phyloP scores from a whole-genome alignment of 2,888 invertebrate genomes.

The Argyresthia goedartella region DNA sequence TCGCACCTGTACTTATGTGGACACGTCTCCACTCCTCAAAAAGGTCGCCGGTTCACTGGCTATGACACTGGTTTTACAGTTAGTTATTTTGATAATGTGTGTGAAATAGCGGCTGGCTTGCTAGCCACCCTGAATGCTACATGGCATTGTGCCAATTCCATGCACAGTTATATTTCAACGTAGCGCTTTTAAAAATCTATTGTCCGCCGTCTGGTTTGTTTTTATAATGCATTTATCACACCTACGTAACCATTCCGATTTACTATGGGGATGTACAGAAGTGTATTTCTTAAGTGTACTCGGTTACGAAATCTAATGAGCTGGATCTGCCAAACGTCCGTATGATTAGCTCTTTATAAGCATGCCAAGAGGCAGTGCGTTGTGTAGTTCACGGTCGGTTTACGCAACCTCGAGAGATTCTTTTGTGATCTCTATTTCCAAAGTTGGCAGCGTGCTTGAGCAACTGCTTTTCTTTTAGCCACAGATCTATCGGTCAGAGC shows the following conservation, averaged over 20 bases:
- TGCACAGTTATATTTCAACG: neutral
- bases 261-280: neutral
- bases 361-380: slow-evolving; percentile 28
- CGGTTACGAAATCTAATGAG: too few species aligned
- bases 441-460: too few species aligned
- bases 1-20: too few species aligned
- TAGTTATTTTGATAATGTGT: slow-evolving; percentile 24
- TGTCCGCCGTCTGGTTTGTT: neutral
- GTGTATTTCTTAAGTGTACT: too few species aligned
- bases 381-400: slow-evolving; percentile 31
- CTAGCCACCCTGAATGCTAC: neutral
- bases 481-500: too few species aligned
- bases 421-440: neutral
- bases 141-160: neutral
- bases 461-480: too few species aligned
- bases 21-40: too few species aligned
- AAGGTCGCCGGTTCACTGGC: slow-evolving; percentile 13
- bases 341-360: slow-evolving; percentile 24
- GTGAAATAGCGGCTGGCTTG: slow-evolving; percentile 14
- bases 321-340: slow-evolving; percentile 6
- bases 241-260: too few species aligned
- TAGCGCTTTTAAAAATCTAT: neutral
- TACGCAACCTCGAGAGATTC: slow-evolving; percentile 14
- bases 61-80: slow-evolving; percentile 29
- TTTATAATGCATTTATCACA: neutral